These are phyloP conservation scores for Danaus melanippus DNA, from an alignment of 1,140 invertebrate species.

Conservation along the genomic window DNA sequence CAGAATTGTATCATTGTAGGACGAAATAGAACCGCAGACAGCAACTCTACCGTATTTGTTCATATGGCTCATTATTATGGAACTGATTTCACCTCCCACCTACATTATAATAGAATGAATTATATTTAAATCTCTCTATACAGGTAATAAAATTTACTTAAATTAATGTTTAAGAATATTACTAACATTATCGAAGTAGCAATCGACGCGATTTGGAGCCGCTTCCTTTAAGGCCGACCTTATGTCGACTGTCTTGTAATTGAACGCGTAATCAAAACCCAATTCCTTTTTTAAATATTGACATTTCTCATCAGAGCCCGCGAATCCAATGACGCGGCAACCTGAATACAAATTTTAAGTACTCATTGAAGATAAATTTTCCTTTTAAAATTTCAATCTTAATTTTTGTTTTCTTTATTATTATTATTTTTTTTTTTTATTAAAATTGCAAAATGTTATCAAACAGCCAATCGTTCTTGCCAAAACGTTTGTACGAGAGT, in stretches of 20 bases:
- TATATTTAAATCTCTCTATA: background rate
- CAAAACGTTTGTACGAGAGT: no score
- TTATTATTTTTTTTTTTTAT: no score
- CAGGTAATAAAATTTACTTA: constrained; percentile 1
- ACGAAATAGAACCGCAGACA: constrained; percentile 77
- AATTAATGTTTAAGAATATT: background rate
- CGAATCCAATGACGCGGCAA: constrained; percentile 74
- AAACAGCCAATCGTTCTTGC: no score
- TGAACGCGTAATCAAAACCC: constrained; percentile 75
- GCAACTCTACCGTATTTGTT: constrained; percentile 75
- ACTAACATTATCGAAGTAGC: constrained; percentile 83
- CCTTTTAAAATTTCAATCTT: no score
- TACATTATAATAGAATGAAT: constrained; percentile 27
- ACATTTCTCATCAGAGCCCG: constrained; percentile 76
- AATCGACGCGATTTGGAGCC: constrained; percentile 80
- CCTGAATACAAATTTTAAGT: constrained; percentile 40
- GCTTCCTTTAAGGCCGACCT: constrained; percentile 70
- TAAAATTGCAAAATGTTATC: no score
- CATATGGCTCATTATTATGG: constrained; percentile 75
- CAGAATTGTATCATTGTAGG: constrained; percentile 67
- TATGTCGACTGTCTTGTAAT: constrained; percentile 75
- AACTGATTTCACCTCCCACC: constrained; percentile 80
- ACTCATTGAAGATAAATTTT: background rate
- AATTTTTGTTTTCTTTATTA: no score
- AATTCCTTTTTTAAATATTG: constrained; percentile 75